These are phyloP conservation scores for Hippocampus abdominalis DNA, from an alignment of 2,113 vertebrate genomes.

Conservation along the genomic window DNA sequence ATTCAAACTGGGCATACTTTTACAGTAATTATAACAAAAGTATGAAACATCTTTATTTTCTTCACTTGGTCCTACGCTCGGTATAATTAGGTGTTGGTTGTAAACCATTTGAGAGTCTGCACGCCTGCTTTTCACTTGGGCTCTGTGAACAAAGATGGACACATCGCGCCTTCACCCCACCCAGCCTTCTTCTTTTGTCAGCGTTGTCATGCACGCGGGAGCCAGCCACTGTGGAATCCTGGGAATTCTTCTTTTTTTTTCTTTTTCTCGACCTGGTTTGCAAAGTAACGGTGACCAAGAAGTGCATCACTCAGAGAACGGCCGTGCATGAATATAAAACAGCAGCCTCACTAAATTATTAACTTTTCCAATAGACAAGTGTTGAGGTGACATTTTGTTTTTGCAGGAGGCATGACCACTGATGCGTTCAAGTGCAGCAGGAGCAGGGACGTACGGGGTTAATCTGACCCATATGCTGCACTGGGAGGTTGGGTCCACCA, in stretches of 20 bases:
- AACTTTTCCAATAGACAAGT: not conserved
- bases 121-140: too few relatives aligned
- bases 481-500: constrained; percentile 66
- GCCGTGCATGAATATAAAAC: constrained; percentile 22
- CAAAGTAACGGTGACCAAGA: constrained; percentile 47
- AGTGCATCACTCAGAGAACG: not conserved
- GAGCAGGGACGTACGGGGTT: constrained; percentile 50
- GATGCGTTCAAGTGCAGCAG: constrained; percentile 27
- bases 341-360: constrained; percentile 20
- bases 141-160: constrained; percentile 44
- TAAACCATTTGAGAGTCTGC: too few relatives aligned
- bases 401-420: constrained; percentile 1
- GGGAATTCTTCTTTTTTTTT: constrained; percentile 54
- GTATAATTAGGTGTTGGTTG: too few relatives aligned
- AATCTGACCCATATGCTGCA: constrained; percentile 69
- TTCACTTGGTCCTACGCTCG: too few relatives aligned
- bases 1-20: too few relatives aligned
- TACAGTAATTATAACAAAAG: too few relatives aligned
- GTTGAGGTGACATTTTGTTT: constrained; percentile 3
- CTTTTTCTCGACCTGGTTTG: constrained; percentile 46
- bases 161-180: constrained; percentile 20
- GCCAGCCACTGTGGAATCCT: constrained; percentile 61
- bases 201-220: constrained; percentile 63
- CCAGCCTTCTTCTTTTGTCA: constrained; percentile 60
- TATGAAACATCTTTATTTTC: too few relatives aligned